Percentiles rank a stretch among this genome's conserved stretches.
phyloP scores from a whole-genome alignment of 1,140 invertebrate genomes.

The Temnothorax nylanderi region DNA sequence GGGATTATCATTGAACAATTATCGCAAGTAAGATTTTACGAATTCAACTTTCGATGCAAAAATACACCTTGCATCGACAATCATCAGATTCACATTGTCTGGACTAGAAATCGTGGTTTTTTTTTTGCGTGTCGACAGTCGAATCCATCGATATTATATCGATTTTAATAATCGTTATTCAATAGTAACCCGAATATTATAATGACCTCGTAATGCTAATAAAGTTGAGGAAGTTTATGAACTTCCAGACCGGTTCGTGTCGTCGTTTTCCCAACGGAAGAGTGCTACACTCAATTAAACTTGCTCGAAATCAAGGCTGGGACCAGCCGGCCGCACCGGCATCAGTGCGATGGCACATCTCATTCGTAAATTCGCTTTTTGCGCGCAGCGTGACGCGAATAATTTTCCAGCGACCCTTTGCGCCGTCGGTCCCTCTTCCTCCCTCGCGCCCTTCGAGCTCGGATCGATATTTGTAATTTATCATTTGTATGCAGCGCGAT shows the following conservation, averaged over 20 bases:
- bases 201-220: slow-evolving; percentile 45
- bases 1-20: background rate
- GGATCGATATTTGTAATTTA: slow-evolving; percentile 85
- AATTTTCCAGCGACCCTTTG: slow-evolving; percentile 73
- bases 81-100: background rate
- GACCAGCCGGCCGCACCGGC: slow-evolving; percentile 70
- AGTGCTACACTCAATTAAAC: slow-evolving; percentile 84
- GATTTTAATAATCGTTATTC: slow-evolving; percentile 12
- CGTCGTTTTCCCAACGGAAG: slow-evolving; percentile 72
- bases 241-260: slow-evolving; percentile 63
- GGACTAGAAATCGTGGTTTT: background rate
- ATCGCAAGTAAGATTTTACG: background rate
- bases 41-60: slow-evolving; percentile 29
- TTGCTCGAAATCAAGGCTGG: slow-evolving; percentile 81
- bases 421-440: slow-evolving; percentile 40
- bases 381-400: slow-evolving; percentile 77
- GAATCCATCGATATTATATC: background rate
- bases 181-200: background rate
- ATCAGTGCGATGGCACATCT: slow-evolving; percentile 73
- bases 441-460: slow-evolving; percentile 39
- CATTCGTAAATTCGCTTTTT: slow-evolving; percentile 79
- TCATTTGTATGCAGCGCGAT: slow-evolving; percentile 85
- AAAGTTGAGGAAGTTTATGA: slow-evolving; percentile 61
- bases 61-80: background rate
- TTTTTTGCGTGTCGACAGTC: background rate